A percentile compares a stretch with the other conserved stretches of the same genome.
Conservation (phyloP, 2,888 invertebrate species). For the Augiades crinisus region DNA sequence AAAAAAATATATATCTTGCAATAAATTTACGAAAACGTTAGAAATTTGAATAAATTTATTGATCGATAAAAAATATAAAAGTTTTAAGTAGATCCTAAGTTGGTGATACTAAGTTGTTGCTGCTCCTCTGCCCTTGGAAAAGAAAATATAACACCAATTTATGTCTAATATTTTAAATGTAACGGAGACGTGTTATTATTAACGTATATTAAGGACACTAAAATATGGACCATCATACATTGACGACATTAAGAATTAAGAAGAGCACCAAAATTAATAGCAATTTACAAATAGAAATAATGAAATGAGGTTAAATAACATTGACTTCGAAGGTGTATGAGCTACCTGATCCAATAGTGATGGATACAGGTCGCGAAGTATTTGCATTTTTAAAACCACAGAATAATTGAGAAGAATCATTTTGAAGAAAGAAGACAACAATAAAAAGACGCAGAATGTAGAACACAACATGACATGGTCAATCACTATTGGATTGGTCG, state of each 20-base stretch:
- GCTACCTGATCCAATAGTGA: slow-evolving; percentile 33
- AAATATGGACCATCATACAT: slow-evolving; percentile 42
- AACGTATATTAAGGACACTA: slow-evolving; percentile 27
- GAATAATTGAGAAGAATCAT: slow-evolving; percentile 1
- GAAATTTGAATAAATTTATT: slow-evolving; percentile 34
- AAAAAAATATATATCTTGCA: slow-evolving; percentile 19
- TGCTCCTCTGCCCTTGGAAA: slow-evolving; percentile 58
- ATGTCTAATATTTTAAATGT: slow-evolving; percentile 37
- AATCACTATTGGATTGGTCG: slow-evolving; percentile 42
- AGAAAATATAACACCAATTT: slow-evolving; percentile 64
- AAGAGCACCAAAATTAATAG: background rate
- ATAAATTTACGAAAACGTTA: slow-evolving; percentile 23
- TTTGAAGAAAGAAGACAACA: slow-evolving; percentile 4
- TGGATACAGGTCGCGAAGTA: slow-evolving; percentile 21
- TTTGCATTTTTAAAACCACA: background rate
- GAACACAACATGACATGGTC: slow-evolving; percentile 35
- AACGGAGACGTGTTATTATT: too few relatives aligned
- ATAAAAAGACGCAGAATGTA: background rate
- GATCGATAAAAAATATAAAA: slow-evolving; percentile 36
- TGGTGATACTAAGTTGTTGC: slow-evolving; percentile 21
- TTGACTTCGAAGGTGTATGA: slow-evolving; percentile 12
- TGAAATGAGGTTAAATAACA: background rate
- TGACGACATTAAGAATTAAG: background rate
- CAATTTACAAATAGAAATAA: background rate
- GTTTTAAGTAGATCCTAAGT: slow-evolving; percentile 36